Evolutionary conservation across 2,797 vertebrate species (phyloP), one percentile per base, ranked within the genome.

Genomic region (Argyrosomus regius): DNA sequence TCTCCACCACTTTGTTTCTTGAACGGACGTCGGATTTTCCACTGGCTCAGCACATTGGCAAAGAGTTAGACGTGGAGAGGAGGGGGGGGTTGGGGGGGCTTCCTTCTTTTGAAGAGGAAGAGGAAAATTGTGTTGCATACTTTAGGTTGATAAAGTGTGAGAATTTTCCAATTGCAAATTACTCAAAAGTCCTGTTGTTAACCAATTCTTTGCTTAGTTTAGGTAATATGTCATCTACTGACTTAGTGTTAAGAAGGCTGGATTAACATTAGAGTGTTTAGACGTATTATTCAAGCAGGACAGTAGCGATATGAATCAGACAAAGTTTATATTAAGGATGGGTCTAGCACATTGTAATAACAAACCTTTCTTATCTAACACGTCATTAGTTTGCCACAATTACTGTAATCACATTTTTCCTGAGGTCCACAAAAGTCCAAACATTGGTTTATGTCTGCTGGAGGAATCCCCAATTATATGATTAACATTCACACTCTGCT

Each of bases 11-110:
- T 87, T 89, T 88, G 86, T 91, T 90, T 91, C 91, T 92, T 90
- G 77, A 86, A 79, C 77, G 56, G 88, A 92, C 84, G 71, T 83
- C 31, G 78, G 68, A 89, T 94, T 96, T 96, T 95, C 95, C 95
- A 96, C 94, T 92, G 87, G 88, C 91, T 95, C 94, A 95, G 95
- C 94, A 95, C 79, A 88, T 93, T 92, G 84, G 85, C 80, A 87
- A 87, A 84, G 81, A 84, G 76, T 81, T 90, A 83, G 85, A 91
- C 76, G 60, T 83, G 65, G 28, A 53, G 61, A n/a, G 49, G n/a
- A 4, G 49, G 35, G 48, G 31, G 43, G 54, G 78, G 60, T n/a
- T n/a, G 35, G 48, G 31, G 43, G 62, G 72, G 82, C 82, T 92
- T 93, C 92, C 92, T 92, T 69, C 81, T 92, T 92, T 87, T 87